Evolutionary conservation across 2,113 vertebrate genomes (phyloP).

Genomic region (Hypomesus transpacificus): DNA sequence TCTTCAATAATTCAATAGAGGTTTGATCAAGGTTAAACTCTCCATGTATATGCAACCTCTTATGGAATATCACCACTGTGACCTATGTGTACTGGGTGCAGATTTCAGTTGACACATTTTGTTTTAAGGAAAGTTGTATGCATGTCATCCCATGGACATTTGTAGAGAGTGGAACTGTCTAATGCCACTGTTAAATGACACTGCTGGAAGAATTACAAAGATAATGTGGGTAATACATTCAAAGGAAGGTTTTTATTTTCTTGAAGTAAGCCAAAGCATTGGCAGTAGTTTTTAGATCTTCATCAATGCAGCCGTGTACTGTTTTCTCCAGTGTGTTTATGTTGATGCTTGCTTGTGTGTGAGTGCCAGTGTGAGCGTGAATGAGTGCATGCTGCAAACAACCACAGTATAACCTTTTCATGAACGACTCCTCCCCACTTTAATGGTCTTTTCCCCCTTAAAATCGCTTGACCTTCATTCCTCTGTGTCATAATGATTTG

Average conservation of each 20-base stretch:
- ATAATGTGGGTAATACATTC: no score
- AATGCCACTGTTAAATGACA: no score
- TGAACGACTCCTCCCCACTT: conserved; percentile 2
- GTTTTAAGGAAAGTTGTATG: conserved; percentile 11
- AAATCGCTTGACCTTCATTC: conserved; percentile 43
- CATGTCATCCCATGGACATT: neutral
- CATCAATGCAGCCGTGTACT: no score
- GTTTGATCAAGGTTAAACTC: neutral
- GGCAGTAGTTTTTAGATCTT: no score
- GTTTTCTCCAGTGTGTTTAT: no score
- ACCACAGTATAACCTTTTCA: conserved; percentile 5
- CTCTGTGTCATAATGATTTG: conserved; percentile 35
- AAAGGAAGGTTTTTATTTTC: no score
- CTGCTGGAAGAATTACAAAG: no score
- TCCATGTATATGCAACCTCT: neutral
- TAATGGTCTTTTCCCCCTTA: conserved; percentile 24
- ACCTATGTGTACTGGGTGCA: no score
- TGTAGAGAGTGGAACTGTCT: no score
- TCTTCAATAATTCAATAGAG: neutral
- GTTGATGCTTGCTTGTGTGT: neutral
- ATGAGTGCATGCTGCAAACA: neutral
- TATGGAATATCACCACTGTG: no score
- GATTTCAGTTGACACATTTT: neutral
- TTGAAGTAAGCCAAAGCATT: no score
- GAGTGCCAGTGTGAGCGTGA: neutral